phyloP scores from a whole-genome alignment of 2,797 vertebrate species.

The Pseudotriccus pelzelni region DNA sequence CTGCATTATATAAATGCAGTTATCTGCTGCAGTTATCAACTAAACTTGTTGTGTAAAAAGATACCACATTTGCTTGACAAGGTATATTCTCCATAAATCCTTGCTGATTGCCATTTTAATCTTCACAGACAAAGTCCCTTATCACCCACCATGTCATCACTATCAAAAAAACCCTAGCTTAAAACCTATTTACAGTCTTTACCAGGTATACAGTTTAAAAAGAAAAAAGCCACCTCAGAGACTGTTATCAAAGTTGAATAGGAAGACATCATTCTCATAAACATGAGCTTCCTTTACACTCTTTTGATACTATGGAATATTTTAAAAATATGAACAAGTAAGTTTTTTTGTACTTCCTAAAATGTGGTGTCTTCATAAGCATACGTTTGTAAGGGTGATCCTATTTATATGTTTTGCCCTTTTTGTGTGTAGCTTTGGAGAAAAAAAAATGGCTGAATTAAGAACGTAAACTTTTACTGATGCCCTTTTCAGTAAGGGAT shows the following conservation, averaged over 20 bases:
- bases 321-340: neutral
- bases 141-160: neutral
- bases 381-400: neutral
- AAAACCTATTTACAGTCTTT: neutral
- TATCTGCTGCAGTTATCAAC: neutral
- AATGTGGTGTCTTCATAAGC: neutral
- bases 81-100: neutral
- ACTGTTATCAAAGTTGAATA: neutral
- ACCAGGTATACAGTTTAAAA: neutral
- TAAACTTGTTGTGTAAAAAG: neutral
- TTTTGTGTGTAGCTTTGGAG: neutral
- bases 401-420: fast-evolving
- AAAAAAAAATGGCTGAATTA: neutral
- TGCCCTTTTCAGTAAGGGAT: neutral
- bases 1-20: neutral
- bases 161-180: neutral
- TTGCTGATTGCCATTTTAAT: neutral
- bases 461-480: neutral
- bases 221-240: neutral
- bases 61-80: neutral
- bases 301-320: neutral
- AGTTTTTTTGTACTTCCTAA: neutral
- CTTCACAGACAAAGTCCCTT: neutral
- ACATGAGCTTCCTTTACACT: neutral
- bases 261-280: neutral